phyloP scores from a whole-genome alignment of 2,113 vertebrate species.

The Sorex araneus region DNA sequence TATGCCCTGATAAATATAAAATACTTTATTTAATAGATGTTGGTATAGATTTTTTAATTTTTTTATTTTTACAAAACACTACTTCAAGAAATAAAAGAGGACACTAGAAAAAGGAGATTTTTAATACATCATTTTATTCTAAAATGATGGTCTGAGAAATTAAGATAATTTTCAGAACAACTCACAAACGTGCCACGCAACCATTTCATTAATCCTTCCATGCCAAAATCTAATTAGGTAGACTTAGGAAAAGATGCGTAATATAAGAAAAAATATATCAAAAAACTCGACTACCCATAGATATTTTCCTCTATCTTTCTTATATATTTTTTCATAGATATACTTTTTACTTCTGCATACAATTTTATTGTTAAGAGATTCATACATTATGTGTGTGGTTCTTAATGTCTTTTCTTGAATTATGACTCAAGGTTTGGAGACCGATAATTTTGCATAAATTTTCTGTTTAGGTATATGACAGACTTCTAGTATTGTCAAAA shows the following conservation, averaged over 20 bases:
- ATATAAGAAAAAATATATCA: conserved; percentile 37
- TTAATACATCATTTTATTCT: no score
- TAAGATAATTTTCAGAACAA: not conserved
- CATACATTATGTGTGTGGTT: not conserved
- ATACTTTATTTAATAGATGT: not conserved
- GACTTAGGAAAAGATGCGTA: not conserved
- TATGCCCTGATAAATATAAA: not conserved
- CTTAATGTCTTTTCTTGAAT: not conserved
- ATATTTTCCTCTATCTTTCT: not conserved
- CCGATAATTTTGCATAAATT: conserved; percentile 9
- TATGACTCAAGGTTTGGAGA: not conserved
- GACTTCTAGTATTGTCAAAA: not conserved
- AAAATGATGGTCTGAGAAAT: not conserved
- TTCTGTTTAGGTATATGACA: not conserved
- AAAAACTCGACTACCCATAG: not conserved
- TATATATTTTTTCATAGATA: not conserved
- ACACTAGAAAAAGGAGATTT: no score
- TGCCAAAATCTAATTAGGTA: not conserved
- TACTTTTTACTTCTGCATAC: not conserved
- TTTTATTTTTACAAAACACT: no score
- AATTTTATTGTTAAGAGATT: not conserved
- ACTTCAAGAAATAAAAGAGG: no score
- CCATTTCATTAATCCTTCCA: not conserved
- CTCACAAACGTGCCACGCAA: not conserved
- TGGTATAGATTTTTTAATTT: not conserved